phyloP scores from a whole-genome alignment of 37 sponge, comb jelly and placozoan species.

The Diacarnus erythraeanus region DNA sequence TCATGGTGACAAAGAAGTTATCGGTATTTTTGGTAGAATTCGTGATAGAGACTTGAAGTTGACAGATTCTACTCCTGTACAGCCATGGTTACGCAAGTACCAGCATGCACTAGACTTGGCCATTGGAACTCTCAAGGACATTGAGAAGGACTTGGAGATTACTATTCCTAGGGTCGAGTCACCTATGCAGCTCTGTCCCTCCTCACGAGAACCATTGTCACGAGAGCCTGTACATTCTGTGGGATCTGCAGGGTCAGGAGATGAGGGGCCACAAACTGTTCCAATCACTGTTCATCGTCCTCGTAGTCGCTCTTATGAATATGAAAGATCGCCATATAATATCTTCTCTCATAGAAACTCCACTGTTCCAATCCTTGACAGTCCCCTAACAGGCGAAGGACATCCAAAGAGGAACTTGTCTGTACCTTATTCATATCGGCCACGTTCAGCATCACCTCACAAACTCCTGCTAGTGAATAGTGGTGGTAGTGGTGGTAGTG shows the following conservation, averaged over 20 bases:
- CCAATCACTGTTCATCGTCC: background rate
- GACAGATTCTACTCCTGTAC: conserved; percentile 34
- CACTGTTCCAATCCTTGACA: background rate
- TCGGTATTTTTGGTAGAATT: conserved; percentile 45
- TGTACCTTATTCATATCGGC: background rate
- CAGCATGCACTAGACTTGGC: conserved; percentile 55
- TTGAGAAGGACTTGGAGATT: conserved; percentile 57
- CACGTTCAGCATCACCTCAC: conserved; percentile 44
- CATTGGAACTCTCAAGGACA: conserved; percentile 49
- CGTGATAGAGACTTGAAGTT: conserved; percentile 23
- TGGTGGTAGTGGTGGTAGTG: background rate
- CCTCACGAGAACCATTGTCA: background rate
- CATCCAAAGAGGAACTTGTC: conserved; percentile 6
- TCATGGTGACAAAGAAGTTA: conserved; percentile 66
- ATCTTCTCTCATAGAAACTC: conserved; percentile 11
- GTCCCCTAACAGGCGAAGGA: background rate
- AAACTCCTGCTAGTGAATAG: conserved; percentile 14
- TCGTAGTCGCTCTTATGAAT: background rate
- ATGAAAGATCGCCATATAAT: background rate
- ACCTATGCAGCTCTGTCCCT: background rate
- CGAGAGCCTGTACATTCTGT: too few species aligned
- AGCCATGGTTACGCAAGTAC: conserved; percentile 43
- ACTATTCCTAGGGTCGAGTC: conserved; percentile 14
- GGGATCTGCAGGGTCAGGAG: background rate
- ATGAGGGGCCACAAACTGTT: conserved; percentile 1